A percentile compares a stretch with the other conserved stretches of the same genome.
Conservation (phyloP, 2,888 invertebrate species). For the Polydrusus cervinus region DNA sequence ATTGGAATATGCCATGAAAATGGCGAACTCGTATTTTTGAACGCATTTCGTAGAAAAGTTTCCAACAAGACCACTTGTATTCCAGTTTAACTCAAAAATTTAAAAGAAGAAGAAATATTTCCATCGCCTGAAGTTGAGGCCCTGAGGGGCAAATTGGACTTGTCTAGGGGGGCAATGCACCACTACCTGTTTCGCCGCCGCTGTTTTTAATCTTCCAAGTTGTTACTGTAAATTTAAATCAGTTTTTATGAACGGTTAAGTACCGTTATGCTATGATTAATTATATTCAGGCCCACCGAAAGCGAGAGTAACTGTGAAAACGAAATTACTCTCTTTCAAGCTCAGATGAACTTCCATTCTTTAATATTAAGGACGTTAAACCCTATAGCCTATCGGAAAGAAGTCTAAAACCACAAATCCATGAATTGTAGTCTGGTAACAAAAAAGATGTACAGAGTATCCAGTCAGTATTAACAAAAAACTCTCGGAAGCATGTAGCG, state of each 20-base stretch:
- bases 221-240: not conserved
- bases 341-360: constrained; percentile 39
- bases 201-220: not conserved
- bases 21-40: too few species aligned
- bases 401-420: not conserved
- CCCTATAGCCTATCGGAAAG: not conserved
- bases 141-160: too few species aligned
- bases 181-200: too few species aligned
- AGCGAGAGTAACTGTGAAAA: constrained; percentile 53
- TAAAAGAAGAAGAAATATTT: too few species aligned
- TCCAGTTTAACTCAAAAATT: too few species aligned
- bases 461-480: too few species aligned
- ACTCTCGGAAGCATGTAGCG: too few species aligned
- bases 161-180: not conserved
- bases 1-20: too few species aligned
- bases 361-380: constrained; percentile 50
- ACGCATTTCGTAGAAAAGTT: too few species aligned
- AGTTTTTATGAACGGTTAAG: not conserved
- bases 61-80: too few species aligned
- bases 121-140: too few species aligned
- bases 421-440: not conserved
- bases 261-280: constrained; percentile 36
- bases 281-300: constrained; percentile 39
- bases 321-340: constrained; percentile 46
- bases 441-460: too few species aligned